A percentile compares a stretch with the other conserved stretches of the same genome.
Evolutionary conservation across 2,113 vertebrate species (phyloP).

Genomic region (Gallinago media): DNA sequence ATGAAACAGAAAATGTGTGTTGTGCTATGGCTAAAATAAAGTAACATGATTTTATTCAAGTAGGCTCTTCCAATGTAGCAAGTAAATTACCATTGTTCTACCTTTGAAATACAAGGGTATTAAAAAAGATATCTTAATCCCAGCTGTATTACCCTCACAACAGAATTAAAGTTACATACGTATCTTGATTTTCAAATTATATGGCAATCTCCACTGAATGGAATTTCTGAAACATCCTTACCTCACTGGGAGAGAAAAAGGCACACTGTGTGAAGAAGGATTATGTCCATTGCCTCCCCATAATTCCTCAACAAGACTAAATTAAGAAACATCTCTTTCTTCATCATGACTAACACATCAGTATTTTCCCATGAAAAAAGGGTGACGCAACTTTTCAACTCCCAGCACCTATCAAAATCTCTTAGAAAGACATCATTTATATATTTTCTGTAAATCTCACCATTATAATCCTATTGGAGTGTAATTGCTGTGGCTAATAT

Average conservation of each 20-base stretch:
- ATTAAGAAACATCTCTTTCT: conserved; percentile 34
- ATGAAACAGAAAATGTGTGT: not conserved
- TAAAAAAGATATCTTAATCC: conserved; percentile 28
- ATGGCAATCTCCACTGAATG: not conserved
- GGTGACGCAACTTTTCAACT: conserved; percentile 39
- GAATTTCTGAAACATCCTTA: conserved; percentile 55
- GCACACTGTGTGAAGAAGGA: not conserved
- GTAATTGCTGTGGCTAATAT: conserved; percentile 85
- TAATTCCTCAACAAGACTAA: conserved; percentile 43
- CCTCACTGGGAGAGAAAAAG: not conserved
- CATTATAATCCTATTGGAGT: conserved; percentile 84
- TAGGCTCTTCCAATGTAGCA: not conserved
- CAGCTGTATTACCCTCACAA: conserved; percentile 12
- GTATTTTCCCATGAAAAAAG: conserved; percentile 27
- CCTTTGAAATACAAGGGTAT: not conserved
- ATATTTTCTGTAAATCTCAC: conserved; percentile 64
- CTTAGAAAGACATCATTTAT: not conserved
- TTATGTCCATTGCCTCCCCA: not conserved
- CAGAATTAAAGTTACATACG: conserved; percentile 18
- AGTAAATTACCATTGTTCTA: not conserved
- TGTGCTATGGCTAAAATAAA: not conserved
- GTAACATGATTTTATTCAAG: not conserved
- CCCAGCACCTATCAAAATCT: conserved; percentile 19
- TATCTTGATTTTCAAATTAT: not conserved
- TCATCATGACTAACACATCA: not conserved